Evolutionary conservation across 2,797 vertebrate species (phyloP).

Genomic region (Geotrypetes seraphini): DNA sequence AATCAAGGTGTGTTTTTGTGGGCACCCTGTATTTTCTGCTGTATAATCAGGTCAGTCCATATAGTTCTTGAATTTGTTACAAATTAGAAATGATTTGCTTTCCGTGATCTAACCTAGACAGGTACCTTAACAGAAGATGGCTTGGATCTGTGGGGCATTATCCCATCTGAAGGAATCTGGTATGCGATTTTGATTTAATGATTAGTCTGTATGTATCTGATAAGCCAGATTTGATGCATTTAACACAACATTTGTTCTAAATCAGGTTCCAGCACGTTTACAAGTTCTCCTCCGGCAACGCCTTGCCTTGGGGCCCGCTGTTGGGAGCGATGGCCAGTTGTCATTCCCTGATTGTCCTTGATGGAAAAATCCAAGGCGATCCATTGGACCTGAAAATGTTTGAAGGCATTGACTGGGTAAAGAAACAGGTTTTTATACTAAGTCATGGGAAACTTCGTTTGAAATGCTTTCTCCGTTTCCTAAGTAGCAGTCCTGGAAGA

Average conservation of each 20-base stretch:
- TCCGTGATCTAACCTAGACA: conserved; percentile 41
- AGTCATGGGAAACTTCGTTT: too few relatives aligned
- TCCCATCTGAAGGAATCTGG: conserved; percentile 43
- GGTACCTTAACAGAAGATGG: conserved; percentile 63
- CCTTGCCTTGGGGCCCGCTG: conserved; percentile 27
- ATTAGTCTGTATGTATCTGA: too few relatives aligned
- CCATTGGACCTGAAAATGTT: conserved; percentile 50
- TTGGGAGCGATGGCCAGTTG: conserved; percentile 38
- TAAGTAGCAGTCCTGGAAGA: too few relatives aligned
- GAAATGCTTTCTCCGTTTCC: too few relatives aligned
- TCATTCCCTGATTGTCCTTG: conserved; percentile 40
- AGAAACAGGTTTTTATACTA: too few relatives aligned
- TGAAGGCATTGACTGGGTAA: conserved; percentile 53
- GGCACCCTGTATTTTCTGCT: too few relatives aligned
- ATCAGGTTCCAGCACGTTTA: conserved; percentile 37
- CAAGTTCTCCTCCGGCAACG: conserved; percentile 10
- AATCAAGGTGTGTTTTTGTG: too few relatives aligned
- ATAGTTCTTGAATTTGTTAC: neutral
- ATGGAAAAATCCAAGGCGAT: conserved; percentile 44
- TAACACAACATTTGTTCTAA: neutral
- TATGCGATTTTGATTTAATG: too few relatives aligned
- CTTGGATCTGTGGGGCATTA: conserved; percentile 54
- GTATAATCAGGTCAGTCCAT: too few relatives aligned
- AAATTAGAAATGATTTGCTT: conserved; percentile 13
- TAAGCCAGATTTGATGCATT: too few relatives aligned